Evolutionary conservation across 2,888 invertebrate genomes (phyloP), one percentile per base, ranked within the genome.

Genomic region (Lochmaea capreae): DNA sequence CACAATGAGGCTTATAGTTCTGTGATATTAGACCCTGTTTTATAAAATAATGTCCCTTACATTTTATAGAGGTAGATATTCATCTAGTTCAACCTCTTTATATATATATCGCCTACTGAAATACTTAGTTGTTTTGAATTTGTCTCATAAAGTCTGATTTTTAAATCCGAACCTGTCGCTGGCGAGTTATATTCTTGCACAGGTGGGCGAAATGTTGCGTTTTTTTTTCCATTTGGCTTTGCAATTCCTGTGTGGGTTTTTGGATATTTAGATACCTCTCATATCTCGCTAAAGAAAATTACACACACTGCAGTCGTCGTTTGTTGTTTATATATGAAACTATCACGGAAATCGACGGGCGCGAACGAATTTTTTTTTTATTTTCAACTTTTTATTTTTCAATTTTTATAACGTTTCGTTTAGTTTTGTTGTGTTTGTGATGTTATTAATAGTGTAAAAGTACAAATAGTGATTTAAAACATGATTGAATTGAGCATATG

Each of bases 211-310:
- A 84, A 84, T 63, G 70, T 54, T 62, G 62, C 57, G 66, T 70
- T 46, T 72, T 75, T 76, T 72, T 77, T 78, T 74, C 75, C 65
- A 73, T 76, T 78, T 83, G 79, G 80, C 82, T 79, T 80, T 81
- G 82, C 83, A 83, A 83, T 84, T 83, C 84, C 84, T 83, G 74
- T 74, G 85, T 85, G 84, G 85, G 85, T 81, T 84, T 84, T 80
- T 82, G 83, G 82, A 82, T 81, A 83, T 81, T 80, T 81, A 82
- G 83, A 82, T 81, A 83, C 82, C 82, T 82, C 81, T 83, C 83
- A 83, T 83, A 82, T 81, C 82, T 83, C 9, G 80, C 78, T 79
- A 75, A 79, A 74, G 80, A 79, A 78, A 78, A 81, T 79, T 83
- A 59, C 5, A 54, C 42, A 80, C 81, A 78, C 81, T 78, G 78